Evolutionary conservation across 2,888 invertebrate species (phyloP).

Genomic region (Cantharis rufa): DNA sequence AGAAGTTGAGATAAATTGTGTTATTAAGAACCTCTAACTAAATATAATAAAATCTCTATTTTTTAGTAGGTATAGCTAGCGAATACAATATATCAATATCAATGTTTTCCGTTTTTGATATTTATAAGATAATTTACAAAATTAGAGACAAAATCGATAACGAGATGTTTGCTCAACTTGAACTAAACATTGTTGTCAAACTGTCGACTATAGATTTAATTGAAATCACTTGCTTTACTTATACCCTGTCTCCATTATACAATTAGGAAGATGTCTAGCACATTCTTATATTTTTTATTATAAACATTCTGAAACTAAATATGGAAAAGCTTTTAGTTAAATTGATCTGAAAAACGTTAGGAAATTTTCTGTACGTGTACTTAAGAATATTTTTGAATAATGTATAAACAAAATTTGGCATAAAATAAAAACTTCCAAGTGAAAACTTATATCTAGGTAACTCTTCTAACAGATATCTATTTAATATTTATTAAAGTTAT

Average conservation of each 20-base stretch:
- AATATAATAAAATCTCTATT: neutral
- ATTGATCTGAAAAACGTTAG: neutral
- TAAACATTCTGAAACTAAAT: neutral
- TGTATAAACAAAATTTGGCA: neutral
- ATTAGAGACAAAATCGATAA: conserved; percentile 13
- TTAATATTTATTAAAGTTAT: neutral
- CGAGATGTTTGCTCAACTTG: conserved; percentile 5
- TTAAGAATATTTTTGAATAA: neutral
- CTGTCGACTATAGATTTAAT: conserved; percentile 12
- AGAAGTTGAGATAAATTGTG: neutral
- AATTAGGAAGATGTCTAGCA: neutral
- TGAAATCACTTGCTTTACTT: conserved; percentile 7
- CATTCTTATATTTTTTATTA: neutral
- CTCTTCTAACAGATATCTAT: neutral
- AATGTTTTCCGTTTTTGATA: neutral
- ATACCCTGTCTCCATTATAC: neutral
- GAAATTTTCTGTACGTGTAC: neutral
- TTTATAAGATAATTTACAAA: neutral
- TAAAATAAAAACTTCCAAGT: neutral
- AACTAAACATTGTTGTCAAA: conserved; percentile 11
- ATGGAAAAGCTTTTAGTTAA: neutral
- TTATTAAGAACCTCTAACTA: neutral
- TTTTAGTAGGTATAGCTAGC: neutral
- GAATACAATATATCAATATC: neutral
- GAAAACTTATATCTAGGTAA: neutral